Percentiles rank a stretch among this genome's conserved stretches.
Evolutionary conservation across 1,140 invertebrate species (phyloP).

Genomic region (Macrosteles quadrilineatus): DNA sequence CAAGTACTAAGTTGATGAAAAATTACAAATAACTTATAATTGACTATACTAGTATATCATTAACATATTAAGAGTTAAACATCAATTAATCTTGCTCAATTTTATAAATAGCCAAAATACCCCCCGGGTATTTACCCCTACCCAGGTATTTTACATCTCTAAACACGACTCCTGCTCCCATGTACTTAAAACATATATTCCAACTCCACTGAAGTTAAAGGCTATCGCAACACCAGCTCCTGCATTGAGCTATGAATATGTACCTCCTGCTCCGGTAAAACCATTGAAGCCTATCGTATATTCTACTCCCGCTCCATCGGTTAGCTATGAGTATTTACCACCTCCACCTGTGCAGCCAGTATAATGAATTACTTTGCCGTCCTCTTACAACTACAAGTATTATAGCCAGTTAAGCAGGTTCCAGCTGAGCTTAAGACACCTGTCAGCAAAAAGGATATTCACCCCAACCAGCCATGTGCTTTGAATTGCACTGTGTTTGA

Average conservation of each 20-base stretch:
- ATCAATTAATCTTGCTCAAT: no score
- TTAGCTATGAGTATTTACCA: conserved; percentile 3
- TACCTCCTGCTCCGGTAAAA: conserved; percentile 8
- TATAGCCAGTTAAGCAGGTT: conserved; percentile 14
- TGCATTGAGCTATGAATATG: conserved; percentile 10
- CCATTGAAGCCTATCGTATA: conserved; percentile 30
- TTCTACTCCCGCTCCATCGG: conserved; percentile 30
- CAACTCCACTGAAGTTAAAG: conserved; percentile 28
- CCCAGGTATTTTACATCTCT: no score
- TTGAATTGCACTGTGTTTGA: no score
- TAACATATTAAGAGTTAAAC: no score
- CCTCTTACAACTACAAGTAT: conserved; percentile 34
- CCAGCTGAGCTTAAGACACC: conserved; percentile 33
- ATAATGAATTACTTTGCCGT: background rate
- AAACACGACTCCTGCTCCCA: conserved; percentile 29
- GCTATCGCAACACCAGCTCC: conserved; percentile 29
- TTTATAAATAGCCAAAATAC: no score
- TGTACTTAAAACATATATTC: conserved; percentile 29
- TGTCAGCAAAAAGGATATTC: no score
- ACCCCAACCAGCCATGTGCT: no score
- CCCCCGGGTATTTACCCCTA: no score
- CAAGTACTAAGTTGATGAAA: no score
- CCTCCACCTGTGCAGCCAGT: conserved; percentile 38
- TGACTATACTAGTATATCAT: no score
- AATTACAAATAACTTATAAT: no score